A percentile compares a stretch with the other conserved stretches of the same genome.
Conservation (phyloP, 2,113 vertebrate species). For the Leptocoma aspasia region DNA sequence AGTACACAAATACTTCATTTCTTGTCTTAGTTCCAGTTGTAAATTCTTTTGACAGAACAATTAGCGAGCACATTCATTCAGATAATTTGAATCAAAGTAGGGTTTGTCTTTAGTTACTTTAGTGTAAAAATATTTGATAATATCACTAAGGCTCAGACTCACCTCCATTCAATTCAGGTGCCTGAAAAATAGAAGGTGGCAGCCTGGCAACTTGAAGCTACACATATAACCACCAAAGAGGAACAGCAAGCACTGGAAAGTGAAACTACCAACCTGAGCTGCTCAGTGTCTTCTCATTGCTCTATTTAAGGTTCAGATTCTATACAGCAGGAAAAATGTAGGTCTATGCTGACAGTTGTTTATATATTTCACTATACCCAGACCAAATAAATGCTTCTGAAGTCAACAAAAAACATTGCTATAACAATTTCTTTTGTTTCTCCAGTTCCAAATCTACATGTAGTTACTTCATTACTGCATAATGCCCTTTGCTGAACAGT, state of each 20-base stretch:
- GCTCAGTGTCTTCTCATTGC: not conserved
- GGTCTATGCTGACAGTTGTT: not conserved
- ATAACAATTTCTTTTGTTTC: not conserved
- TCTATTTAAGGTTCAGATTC: not conserved
- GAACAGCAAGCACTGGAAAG: not conserved
- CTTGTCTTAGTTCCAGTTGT: not conserved
- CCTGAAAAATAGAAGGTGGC: not conserved
- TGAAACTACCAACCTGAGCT: not conserved
- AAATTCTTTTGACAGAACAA: not conserved
- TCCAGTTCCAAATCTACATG: not conserved
- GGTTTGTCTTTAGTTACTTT: not conserved
- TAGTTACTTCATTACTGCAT: not conserved
- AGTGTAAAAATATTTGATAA: not conserved
- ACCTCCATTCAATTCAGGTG: not conserved
- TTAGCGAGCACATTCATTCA: not conserved
- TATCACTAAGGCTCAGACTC: not conserved
- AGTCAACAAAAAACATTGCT: not conserved
- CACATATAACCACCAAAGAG: not conserved
- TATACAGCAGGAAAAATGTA: not conserved
- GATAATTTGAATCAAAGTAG: not conserved
- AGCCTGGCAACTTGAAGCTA: not conserved
- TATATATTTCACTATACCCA: not conserved
- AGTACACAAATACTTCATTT: not conserved
- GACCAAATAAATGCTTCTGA: not conserved
- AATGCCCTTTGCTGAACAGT: not conserved